phyloP scores from a whole-genome alignment of 2,797 vertebrate genomes.

The Cyprinodon diabolis region DNA sequence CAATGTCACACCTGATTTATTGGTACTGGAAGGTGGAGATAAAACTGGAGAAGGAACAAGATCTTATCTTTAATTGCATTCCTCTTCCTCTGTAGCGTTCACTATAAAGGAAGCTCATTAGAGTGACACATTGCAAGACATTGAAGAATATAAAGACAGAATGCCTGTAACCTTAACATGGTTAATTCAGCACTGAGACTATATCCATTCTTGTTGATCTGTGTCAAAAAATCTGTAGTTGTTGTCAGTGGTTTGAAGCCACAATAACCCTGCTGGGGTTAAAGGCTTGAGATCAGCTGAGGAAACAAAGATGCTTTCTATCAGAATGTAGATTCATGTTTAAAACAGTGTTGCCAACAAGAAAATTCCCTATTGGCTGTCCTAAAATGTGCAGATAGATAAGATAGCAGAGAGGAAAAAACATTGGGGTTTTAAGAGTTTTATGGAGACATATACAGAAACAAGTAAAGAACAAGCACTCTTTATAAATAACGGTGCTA shows the following conservation, averaged over 20 bases:
- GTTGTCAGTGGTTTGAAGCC: background rate
- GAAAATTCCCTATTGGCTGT: too few species aligned
- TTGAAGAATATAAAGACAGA: conserved; percentile 26
- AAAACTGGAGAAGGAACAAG: conserved; percentile 37
- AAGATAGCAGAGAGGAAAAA: too few species aligned
- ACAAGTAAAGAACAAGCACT: too few species aligned
- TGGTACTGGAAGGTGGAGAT: conserved; percentile 21
- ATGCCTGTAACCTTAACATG: conserved; percentile 11
- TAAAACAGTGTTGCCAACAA: too few species aligned
- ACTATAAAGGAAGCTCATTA: conserved; percentile 53
- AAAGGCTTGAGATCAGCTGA: background rate
- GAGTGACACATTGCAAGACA: conserved; percentile 16
- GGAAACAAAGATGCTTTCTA: too few species aligned
- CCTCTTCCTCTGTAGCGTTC: conserved; percentile 30
- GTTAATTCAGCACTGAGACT: conserved; percentile 41
- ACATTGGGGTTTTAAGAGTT: too few species aligned
- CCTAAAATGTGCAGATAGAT: too few species aligned
- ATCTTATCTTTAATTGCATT: conserved; percentile 26
- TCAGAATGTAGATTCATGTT: too few species aligned
- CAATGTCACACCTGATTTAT: conserved; percentile 15
- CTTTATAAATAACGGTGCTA: too few species aligned
- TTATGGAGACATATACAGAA: too few species aligned
- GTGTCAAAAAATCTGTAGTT: conserved; percentile 3
- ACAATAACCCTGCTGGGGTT: background rate
- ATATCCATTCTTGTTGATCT: background rate